Conservation (phyloP, 1,140 invertebrate genomes). For the Hermetia illucens region DNA sequence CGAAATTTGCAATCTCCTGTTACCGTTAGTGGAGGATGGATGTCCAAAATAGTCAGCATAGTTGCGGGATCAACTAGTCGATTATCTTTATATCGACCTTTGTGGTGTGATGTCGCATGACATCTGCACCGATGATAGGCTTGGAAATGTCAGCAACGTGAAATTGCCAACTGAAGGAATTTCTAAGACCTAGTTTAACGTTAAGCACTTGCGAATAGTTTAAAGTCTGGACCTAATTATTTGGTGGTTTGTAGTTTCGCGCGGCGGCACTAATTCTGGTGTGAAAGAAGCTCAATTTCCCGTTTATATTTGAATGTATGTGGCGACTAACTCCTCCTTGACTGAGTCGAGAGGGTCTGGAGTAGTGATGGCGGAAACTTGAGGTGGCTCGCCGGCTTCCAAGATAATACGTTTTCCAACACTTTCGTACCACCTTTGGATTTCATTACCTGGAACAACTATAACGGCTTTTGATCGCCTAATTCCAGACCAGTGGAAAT, state of each 20-base stretch:
- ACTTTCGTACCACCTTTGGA: conserved; percentile 4
- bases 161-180: not conserved
- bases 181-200: too few relatives aligned
- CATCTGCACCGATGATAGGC: not conserved
- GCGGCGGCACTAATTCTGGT: too few relatives aligned
- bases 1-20: too few relatives aligned
- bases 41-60: too few relatives aligned
- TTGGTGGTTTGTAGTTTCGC: too few relatives aligned
- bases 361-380: conserved; percentile 1
- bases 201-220: too few relatives aligned
- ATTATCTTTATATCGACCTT: too few relatives aligned
- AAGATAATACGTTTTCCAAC: conserved; percentile 2
- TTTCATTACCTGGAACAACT: conserved; percentile 10
- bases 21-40: too few relatives aligned
- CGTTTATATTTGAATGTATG: conserved; percentile 4
- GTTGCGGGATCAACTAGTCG: too few relatives aligned
- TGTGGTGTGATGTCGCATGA: not conserved
- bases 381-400: conserved; percentile 8
- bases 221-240: too few relatives aligned
- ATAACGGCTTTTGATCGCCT: conserved; percentile 11
- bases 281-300: too few relatives aligned
- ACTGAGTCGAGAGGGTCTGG: not conserved
- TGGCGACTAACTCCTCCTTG: conserved; percentile 1
- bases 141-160: not conserved
- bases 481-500: too few relatives aligned